Conservation (phyloP, 53 echinoderm and acorn worm genomes). For the Holothuria scabra region DNA sequence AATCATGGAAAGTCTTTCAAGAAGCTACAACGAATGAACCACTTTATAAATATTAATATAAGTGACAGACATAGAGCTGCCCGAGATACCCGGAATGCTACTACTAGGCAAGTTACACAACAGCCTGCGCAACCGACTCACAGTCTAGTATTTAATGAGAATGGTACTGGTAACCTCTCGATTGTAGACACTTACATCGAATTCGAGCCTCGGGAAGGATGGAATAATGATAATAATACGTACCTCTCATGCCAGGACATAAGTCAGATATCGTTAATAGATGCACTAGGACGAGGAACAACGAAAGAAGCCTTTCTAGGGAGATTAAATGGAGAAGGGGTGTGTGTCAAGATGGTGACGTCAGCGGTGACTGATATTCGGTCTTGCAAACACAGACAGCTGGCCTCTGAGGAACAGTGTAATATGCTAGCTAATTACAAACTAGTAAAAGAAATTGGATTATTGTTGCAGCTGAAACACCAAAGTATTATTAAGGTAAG, state of each 20-base stretch:
- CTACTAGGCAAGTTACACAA: no score
- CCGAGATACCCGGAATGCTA: no score
- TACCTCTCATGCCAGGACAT: constrained; percentile 49
- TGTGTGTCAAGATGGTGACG: constrained; percentile 92
- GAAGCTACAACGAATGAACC: no score
- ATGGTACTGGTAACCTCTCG: no score
- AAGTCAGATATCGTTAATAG: constrained; percentile 36
- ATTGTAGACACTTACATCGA: no score
- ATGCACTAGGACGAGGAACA: constrained; percentile 55
- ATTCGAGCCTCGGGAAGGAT: no score
- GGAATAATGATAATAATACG: background rate
- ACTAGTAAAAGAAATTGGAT: constrained; percentile 87
- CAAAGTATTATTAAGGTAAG: constrained; percentile 80
- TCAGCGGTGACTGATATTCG: constrained; percentile 69
- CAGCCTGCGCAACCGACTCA: no score
- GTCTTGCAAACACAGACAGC: constrained; percentile 59
- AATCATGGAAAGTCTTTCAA: no score
- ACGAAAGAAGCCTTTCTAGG: constrained; percentile 73
- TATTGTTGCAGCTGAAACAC: constrained; percentile 76
- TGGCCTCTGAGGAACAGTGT: constrained; percentile 55
- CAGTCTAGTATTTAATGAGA: no score
- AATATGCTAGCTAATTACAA: constrained; percentile 86
- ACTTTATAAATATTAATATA: no score
- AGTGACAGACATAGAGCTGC: no score
- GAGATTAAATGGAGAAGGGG: constrained; percentile 51